Evolutionary conservation across 2,888 invertebrate genomes (phyloP), one percentile per base, ranked within the genome.

Genomic region (Acanthosepion esculentum): DNA sequence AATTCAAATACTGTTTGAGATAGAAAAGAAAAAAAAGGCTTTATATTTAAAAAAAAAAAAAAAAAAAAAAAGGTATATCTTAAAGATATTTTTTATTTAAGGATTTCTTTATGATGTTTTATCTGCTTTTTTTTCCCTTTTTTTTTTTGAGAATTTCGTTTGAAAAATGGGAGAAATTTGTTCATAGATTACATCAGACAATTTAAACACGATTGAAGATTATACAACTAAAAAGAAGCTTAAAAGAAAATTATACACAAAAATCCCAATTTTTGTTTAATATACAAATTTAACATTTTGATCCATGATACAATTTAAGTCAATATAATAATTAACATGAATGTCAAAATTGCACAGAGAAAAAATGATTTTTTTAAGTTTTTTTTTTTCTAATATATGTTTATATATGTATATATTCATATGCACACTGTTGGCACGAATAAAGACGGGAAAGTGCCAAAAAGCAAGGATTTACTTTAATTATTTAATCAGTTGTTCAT

Each of bases 381-480:
- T 20, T 20, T 59, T 59, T 59, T 59, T 59, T 20, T 59, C 20
- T 7, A 3, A 23, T 59, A 18, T 55, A 59, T 59, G 59, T 59
- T 59, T 59, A 59, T 59, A 59, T 78, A 33, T 59, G 23, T 59
- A 59, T 78, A 33, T 10, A 33, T 78, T 78, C 33, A 78, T 78
- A 78, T 78, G 78, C 78, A 78, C 78, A 78, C 78, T 15, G 78
- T 78, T 33, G 78, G 78, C 78, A 78, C 78, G 33, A 59, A 59
- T 59, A 59, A 78, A 78, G 78, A 78, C 33, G 15, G 23, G 59
- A 78, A 15, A 78, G 78, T 78, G 78, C 78, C 78, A 5, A n/a
- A n/a, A 78, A 78, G 78, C 78, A 78, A 78, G n/a, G 78, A 78
- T 78, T 78, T 78, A 78, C 33, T 78, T 78, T 78, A 78, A 78